phyloP scores from a whole-genome alignment of 2,888 invertebrate genomes.

The Sclerodermus sp. region DNA sequence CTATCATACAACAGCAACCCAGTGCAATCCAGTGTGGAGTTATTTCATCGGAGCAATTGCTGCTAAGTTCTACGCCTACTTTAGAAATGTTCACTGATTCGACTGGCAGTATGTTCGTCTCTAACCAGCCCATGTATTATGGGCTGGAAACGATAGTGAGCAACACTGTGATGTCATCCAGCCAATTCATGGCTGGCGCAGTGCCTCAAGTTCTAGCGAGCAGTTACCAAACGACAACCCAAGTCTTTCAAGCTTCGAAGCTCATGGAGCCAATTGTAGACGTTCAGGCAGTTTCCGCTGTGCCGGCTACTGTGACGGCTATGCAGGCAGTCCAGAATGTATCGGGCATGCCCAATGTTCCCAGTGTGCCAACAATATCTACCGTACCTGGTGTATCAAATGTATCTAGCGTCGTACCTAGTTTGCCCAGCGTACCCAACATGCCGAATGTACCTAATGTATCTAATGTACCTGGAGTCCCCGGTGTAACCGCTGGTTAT shows the following conservation, averaged over 20 bases:
- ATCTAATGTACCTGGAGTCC: constrained; percentile 26
- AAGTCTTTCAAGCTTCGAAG: constrained; percentile 84
- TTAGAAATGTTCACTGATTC: constrained; percentile 67
- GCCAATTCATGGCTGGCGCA: constrained; percentile 80
- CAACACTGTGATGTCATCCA: constrained; percentile 87
- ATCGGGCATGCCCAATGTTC: constrained; percentile 38
- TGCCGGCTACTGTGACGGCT: constrained; percentile 34
- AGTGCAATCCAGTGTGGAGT: constrained; percentile 62
- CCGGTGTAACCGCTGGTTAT: constrained; percentile 41
- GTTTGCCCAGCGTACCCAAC: constrained; percentile 16
- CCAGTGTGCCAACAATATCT: constrained; percentile 23
- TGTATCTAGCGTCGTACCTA: constrained; percentile 26
- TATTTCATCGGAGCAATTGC: constrained; percentile 63
- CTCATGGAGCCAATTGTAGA: constrained; percentile 77
- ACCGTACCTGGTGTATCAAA: constrained; percentile 27
- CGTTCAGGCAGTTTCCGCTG: constrained; percentile 63
- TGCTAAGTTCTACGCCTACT: constrained; percentile 66
- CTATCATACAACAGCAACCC: constrained; percentile 60
- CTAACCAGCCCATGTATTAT: constrained; percentile 78
- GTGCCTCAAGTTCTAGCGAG: constrained; percentile 81
- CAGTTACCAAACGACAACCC: constrained; percentile 82
- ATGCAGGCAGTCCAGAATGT: constrained; percentile 40
- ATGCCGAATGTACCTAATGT: constrained; percentile 61
- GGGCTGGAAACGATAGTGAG: constrained; percentile 85
- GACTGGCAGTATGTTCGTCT: constrained; percentile 54